phyloP scores from a whole-genome alignment of 2,888 invertebrate species.

The Agonopterix heracliana region DNA sequence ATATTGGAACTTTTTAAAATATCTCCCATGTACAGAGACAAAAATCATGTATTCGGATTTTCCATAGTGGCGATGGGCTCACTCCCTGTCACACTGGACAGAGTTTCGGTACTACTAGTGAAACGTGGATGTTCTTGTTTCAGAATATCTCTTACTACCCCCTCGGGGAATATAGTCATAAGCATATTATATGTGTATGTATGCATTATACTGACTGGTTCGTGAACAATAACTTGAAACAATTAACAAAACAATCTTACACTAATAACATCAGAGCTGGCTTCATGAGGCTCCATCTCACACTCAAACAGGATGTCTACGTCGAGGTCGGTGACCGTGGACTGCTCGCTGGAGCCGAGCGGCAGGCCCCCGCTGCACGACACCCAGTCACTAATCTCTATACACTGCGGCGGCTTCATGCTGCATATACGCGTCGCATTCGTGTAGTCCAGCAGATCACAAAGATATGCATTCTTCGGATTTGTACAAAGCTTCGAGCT shows the following conservation, averaged over 20 bases:
- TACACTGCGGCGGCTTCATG: conserved; percentile 65
- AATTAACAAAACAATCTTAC: conserved; percentile 27
- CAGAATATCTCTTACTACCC: too few species aligned
- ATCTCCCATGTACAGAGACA: too few species aligned
- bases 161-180: too few species aligned
- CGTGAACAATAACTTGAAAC: neutral
- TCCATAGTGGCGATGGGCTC: too few species aligned
- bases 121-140: too few species aligned
- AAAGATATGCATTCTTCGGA: conserved; percentile 74
- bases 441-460: conserved; percentile 76
- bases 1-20: too few species aligned
- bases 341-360: conserved; percentile 48
- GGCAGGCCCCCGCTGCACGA: conserved; percentile 59
- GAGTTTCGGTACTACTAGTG: too few species aligned
- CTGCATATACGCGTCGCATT: conserved; percentile 66
- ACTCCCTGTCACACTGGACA: too few species aligned
- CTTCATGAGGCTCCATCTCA: conserved; percentile 64
- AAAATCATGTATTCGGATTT: too few species aligned
- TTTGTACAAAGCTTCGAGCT: conserved; percentile 74
- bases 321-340: conserved; percentile 49
- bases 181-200: too few species aligned
- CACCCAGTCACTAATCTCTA: conserved; percentile 66
- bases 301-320: conserved; percentile 65
- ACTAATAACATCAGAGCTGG: conserved; percentile 37
- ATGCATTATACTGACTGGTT: neutral